Evolutionary conservation across 2,113 vertebrate genomes (phyloP), one percentile per base, ranked within the genome.

Genomic region (Odontophorus gujanensis): DNA sequence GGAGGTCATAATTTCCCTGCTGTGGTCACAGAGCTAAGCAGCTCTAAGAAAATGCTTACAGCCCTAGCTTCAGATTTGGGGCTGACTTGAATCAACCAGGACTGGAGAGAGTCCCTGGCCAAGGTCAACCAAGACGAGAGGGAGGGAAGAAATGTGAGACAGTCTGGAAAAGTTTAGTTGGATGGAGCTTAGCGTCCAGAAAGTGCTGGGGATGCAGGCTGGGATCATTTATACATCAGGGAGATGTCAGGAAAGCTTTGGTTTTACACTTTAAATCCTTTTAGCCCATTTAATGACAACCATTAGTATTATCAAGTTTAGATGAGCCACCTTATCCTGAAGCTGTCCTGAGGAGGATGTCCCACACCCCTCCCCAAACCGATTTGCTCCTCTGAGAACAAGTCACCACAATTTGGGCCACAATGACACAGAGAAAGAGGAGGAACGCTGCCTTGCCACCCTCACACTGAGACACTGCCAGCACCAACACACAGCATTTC

Each of bases 61-160:
- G 45, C 75, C 82, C 67, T 58, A 61, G 19, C 59, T 82, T 84
- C 81, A 84, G 75, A 45, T 63, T 82, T 89, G 48, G n/a, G 50
- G 71, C 71, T 62, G 62, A 84, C 83, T 6, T 38, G 62, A 76
- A 92, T 24, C 40, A 90, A 65, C 15, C 42, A 28, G 53, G 75
- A 85, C 24, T 36, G 42, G 30, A 53, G 66, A 79, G 57, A 75
- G 17, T 43, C 57, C 17, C 53, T 87, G 81, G 93, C 91, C 93
- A 94, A 96, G 94, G 81, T 92, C 90, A 96, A 81, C 88, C 65
- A 84, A 94, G 76, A 68, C 80, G 78, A 81, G 75, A 91, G 42
- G 47, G 61, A 96, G 53, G 62, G 66, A 81, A 93, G 47, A 86
- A 89, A 86, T 81, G 76, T 20, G 42, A 79, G 8, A 76, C 48